Evolutionary conservation across 1,140 invertebrate species (phyloP).

Genomic region (Gryon sp.): DNA sequence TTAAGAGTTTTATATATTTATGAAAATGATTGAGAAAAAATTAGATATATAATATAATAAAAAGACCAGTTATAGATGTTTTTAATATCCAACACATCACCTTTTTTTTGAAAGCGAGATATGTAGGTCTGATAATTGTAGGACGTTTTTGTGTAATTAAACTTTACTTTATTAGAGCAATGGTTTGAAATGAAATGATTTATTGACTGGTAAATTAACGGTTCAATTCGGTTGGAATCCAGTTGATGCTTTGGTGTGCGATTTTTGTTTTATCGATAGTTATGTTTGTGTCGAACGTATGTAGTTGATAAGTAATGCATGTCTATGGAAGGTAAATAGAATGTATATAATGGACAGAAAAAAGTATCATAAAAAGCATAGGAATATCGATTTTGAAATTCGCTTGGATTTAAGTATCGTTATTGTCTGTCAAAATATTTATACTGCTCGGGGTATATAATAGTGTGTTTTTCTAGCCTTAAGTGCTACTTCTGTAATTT

Average conservation of each 20-base stretch:
- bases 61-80: background rate
- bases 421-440: slow-evolving; percentile 48
- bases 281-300: slow-evolving; percentile 29
- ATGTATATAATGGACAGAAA: slow-evolving; percentile 26
- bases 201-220: slow-evolving; percentile 62
- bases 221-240: slow-evolving; percentile 54
- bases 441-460: no score
- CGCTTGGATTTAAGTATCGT: slow-evolving; percentile 14
- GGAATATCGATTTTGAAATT: slow-evolving; percentile 20
- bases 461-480: no score
- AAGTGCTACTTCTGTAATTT: no score
- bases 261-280: slow-evolving; percentile 42
- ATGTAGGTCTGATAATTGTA: slow-evolving; percentile 27
- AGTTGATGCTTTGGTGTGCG: slow-evolving; percentile 39
- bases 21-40: no score
- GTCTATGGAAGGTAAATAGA: slow-evolving; percentile 3
- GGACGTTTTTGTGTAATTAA: slow-evolving; percentile 27
- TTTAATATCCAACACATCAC: background rate
- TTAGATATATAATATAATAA: no score
- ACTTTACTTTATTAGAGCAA: slow-evolving; percentile 45
- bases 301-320: slow-evolving; percentile 21
- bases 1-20: no score
- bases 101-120: slow-evolving; percentile 10
- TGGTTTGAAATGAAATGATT: slow-evolving; percentile 47
- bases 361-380: slow-evolving; percentile 2